Evolutionary conservation across 1,140 invertebrate species (phyloP).

Genomic region (Drosophila nigromelanica): DNA sequence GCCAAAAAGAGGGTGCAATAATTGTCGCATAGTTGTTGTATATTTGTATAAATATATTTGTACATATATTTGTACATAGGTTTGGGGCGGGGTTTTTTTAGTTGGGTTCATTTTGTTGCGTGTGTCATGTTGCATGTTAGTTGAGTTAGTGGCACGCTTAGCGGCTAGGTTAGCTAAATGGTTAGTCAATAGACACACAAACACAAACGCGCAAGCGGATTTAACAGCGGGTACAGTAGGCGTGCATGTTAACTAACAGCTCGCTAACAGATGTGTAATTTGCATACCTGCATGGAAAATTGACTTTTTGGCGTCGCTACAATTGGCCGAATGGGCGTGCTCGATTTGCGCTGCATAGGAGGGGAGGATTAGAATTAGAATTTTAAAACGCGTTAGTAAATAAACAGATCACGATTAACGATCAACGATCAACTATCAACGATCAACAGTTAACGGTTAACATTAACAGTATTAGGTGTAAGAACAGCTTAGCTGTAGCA

Average conservation of each 20-base stretch:
- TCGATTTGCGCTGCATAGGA: constrained; percentile 77
- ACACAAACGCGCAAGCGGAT: constrained; percentile 34
- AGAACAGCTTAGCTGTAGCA: constrained; percentile 12
- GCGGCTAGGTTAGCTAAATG: constrained; percentile 25
- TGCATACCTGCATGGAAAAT: constrained; percentile 84
- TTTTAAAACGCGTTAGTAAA: constrained; percentile 62
- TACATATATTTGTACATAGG: constrained; percentile 29
- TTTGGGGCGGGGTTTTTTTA: constrained; percentile 27
- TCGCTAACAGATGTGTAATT: constrained; percentile 29
- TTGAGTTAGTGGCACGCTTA: constrained; percentile 66
- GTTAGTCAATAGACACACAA: constrained; percentile 43
- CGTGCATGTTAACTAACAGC: constrained; percentile 60
- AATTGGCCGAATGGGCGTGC: constrained; percentile 73
- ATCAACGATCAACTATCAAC: constrained; percentile 30
- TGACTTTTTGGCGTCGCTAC: constrained; percentile 78
- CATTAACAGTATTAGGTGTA: constrained; percentile 20
- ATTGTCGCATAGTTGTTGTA: constrained; percentile 1
- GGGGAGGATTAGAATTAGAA: constrained; percentile 61
- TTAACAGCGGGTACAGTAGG: constrained; percentile 40
- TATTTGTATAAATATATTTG: constrained; percentile 34
- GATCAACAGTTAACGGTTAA: constrained; percentile 25
- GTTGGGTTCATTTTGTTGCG: constrained; percentile 13
- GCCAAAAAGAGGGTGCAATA: constrained; percentile 20
- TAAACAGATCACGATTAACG: constrained; percentile 26
- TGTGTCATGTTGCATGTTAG: constrained; percentile 30